Evolutionary conservation across 1,140 invertebrate genomes (phyloP).

Genomic region (Leptestheria dahalacensis): DNA sequence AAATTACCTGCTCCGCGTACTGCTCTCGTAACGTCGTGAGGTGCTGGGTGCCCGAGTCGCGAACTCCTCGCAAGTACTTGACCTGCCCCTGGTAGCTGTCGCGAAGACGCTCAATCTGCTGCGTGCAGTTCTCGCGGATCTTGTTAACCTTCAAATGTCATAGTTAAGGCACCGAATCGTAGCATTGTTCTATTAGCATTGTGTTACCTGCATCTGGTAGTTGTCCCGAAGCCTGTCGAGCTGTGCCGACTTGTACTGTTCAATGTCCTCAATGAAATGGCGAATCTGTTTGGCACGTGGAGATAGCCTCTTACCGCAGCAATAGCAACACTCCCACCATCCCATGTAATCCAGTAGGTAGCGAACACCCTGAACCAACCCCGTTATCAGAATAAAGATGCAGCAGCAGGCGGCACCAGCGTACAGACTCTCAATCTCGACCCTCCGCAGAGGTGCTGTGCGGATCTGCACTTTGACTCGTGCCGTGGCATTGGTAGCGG

Average conservation of each 20-base stretch:
- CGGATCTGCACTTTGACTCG: constrained; percentile 59
- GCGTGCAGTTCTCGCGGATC: constrained; percentile 80
- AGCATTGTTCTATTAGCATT: no score
- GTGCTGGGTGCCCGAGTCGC: constrained; percentile 74
- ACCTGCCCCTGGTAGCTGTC: constrained; percentile 77
- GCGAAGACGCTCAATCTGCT: constrained; percentile 84
- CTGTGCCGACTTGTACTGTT: constrained; percentile 75
- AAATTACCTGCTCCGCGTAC: constrained; percentile 71
- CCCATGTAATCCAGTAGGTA: constrained; percentile 39
- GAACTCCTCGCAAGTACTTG: constrained; percentile 69
- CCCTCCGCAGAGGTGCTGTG: constrained; percentile 58
- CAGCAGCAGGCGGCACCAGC: constrained; percentile 61
- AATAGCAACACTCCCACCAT: constrained; percentile 36
- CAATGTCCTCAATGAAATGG: constrained; percentile 65
- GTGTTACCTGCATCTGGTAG: constrained; percentile 73
- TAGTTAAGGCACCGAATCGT: no score
- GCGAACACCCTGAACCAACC: constrained; percentile 55
- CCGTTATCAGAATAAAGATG: constrained; percentile 58
- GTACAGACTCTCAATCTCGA: constrained; percentile 66
- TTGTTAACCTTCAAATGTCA: constrained; percentile 57
- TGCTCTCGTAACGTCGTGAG: constrained; percentile 70
- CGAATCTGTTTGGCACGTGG: constrained; percentile 43
- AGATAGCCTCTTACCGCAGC: constrained; percentile 42
- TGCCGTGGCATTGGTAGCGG: constrained; percentile 60
- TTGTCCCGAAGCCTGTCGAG: constrained; percentile 75